Conservation (phyloP, 2,797 vertebrate genomes). For the Chaetophractus vellerosus region DNA sequence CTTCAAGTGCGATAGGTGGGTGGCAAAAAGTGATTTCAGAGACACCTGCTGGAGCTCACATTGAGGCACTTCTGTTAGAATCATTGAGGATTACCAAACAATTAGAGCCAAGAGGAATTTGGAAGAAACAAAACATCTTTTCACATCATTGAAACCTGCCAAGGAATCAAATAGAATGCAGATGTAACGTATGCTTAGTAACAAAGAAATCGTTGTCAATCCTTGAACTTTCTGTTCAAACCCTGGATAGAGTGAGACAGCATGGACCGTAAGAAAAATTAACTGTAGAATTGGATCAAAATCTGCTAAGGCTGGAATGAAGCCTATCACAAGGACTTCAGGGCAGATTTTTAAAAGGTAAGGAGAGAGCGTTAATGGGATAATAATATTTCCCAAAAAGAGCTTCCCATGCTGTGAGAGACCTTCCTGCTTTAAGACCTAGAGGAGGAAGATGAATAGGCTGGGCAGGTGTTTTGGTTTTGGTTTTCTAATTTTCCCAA, state of each 20-base stretch:
- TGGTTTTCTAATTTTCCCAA: constrained; percentile 61
- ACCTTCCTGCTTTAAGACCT: not conserved
- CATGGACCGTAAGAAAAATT: not conserved
- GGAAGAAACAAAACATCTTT: constrained; percentile 7
- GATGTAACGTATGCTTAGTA: not conserved
- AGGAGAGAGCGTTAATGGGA: not conserved
- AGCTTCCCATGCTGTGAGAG: not conserved
- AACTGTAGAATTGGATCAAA: not conserved
- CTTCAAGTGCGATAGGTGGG: constrained; percentile 21
- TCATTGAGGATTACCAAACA: constrained; percentile 17
- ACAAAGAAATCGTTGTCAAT: constrained; percentile 18
- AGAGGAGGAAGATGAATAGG: not conserved
- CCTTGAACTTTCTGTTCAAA: constrained; percentile 57
- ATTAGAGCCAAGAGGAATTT: constrained; percentile 57
- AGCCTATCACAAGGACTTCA: constrained; percentile 1
- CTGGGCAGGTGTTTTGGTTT: constrained; percentile 25
- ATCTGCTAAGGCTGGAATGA: constrained; percentile 46
- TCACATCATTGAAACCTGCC: not conserved
- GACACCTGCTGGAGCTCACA: not conserved
- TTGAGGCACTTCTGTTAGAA: not conserved
- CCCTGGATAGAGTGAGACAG: not conserved
- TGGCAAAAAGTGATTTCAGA: constrained; percentile 41
- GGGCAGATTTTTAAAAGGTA: constrained; percentile 28
- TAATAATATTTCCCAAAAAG: constrained; percentile 42
- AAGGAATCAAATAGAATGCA: not conserved